phyloP scores from a whole-genome alignment of 2,113 vertebrate species.

The Holacanthus passer region DNA sequence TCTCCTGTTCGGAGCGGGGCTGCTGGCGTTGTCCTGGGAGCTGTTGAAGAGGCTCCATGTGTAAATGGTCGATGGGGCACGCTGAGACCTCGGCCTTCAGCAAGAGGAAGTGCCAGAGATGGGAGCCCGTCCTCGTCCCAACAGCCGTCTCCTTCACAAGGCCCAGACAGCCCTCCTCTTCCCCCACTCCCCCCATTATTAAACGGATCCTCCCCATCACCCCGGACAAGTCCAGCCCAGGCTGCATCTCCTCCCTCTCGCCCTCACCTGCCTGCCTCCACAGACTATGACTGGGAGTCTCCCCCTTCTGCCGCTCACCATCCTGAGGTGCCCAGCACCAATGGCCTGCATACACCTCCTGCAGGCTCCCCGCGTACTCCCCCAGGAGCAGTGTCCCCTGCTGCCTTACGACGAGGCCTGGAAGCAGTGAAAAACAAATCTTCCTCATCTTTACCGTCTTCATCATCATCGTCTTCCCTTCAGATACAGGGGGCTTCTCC shows the following conservation, averaged over 20 bases:
- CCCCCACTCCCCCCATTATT: slow-evolving; percentile 84
- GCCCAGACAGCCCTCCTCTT: slow-evolving; percentile 88
- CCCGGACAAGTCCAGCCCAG: slow-evolving; percentile 90
- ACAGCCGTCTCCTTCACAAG: slow-evolving; percentile 86
- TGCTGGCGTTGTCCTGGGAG: slow-evolving; percentile 80
- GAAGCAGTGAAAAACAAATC: slow-evolving; percentile 92
- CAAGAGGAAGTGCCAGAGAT: slow-evolving; percentile 88
- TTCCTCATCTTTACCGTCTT: slow-evolving; percentile 80
- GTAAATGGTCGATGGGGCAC: slow-evolving; percentile 99
- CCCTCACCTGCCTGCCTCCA: slow-evolving; percentile 71
- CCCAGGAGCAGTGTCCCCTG: slow-evolving; percentile 90
- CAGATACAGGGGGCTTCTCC: slow-evolving; percentile 76
- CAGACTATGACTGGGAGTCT: slow-evolving; percentile 92
- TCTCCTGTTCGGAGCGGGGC: slow-evolving; percentile 88
- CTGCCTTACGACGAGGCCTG: slow-evolving; percentile 90
- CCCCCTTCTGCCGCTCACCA: slow-evolving; percentile 80
- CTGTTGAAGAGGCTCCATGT: slow-evolving; percentile 92
- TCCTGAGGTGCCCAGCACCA: slow-evolving; percentile 90
- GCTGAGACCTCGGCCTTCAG: slow-evolving; percentile 88
- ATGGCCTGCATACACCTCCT: slow-evolving; percentile 91
- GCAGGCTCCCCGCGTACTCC: slow-evolving; percentile 82
- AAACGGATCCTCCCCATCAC: slow-evolving; percentile 90
- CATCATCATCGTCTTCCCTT: slow-evolving; percentile 77
- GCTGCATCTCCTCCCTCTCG: slow-evolving; percentile 87
- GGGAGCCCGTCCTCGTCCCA: slow-evolving; percentile 93